Conservation (phyloP, 2,888 invertebrate genomes). For the Perizoma affinitatum region DNA sequence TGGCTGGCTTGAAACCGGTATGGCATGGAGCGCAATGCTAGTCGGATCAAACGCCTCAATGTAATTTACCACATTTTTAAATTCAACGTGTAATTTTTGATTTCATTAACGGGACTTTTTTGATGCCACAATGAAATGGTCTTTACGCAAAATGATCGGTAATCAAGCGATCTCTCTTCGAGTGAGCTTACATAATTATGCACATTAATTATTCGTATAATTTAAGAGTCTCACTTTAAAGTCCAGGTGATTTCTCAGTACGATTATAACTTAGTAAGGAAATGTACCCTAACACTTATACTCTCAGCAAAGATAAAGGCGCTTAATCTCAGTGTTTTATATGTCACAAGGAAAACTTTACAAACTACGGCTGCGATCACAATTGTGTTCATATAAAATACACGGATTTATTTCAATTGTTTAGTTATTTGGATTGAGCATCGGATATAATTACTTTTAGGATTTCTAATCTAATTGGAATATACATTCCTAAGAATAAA, state of each 20-base stretch:
- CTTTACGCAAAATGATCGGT: constrained; percentile 13
- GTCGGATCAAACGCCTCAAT: constrained; percentile 65
- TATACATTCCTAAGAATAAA: constrained; percentile 14
- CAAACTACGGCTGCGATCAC: constrained; percentile 25
- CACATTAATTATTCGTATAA: constrained; percentile 10
- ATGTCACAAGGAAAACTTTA: constrained; percentile 34
- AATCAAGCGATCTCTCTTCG: constrained; percentile 16
- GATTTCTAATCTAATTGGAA: constrained; percentile 5
- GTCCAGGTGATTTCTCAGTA: constrained; percentile 1
- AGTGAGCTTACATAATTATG: constrained; percentile 8
- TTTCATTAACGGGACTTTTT: constrained; percentile 28
- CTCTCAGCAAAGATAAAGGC: constrained; percentile 21
- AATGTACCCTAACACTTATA: constrained; percentile 13
- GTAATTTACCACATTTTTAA: constrained; percentile 45
- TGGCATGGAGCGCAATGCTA: constrained; percentile 52
- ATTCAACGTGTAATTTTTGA: constrained; percentile 31
- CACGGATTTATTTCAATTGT: background rate
- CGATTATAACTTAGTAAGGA: constrained; percentile 14
- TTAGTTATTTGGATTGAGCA: constrained; percentile 3
- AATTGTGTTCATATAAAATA: constrained; percentile 9
- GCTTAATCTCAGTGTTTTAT: constrained; percentile 28
- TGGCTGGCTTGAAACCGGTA: constrained; percentile 76
- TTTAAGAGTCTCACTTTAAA: constrained; percentile 11
- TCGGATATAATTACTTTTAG: background rate
- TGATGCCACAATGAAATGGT: constrained; percentile 17